phyloP scores from a whole-genome alignment of 2,113 vertebrate genomes.

The Zootoca vivipara region DNA sequence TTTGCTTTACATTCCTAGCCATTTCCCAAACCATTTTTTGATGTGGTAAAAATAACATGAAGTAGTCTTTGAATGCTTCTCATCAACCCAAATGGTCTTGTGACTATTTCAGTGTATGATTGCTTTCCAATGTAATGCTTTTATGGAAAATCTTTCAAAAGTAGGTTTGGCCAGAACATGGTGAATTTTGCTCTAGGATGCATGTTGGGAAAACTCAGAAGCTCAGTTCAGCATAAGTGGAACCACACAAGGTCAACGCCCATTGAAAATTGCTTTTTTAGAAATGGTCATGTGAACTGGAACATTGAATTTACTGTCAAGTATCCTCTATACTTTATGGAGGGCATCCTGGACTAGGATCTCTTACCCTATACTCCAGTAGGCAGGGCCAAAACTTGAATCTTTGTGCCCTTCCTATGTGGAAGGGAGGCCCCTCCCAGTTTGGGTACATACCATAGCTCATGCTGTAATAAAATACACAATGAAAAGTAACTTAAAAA shows the following conservation, averaged over 20 bases:
- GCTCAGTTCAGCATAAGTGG: neutral
- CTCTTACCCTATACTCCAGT: too few relatives aligned
- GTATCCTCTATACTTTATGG: too few relatives aligned
- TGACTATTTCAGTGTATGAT: neutral
- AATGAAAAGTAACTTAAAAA: too few relatives aligned
- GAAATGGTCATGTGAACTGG: too few relatives aligned
- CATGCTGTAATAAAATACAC: too few relatives aligned
- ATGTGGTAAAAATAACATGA: neutral
- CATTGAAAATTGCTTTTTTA: too few relatives aligned
- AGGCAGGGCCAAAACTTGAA: too few relatives aligned
- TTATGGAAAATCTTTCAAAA: neutral
- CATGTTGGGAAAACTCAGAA: neutral
- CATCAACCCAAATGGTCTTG: neutral
- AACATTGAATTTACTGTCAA: too few relatives aligned
- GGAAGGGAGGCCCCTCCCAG: too few relatives aligned
- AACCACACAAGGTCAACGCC: neutral
- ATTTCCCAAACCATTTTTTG: neutral
- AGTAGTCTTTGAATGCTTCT: neutral
- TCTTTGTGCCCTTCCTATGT: too few relatives aligned
- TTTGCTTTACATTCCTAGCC: neutral
- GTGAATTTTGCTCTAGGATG: neutral
- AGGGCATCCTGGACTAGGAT: too few relatives aligned
- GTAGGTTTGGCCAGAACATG: neutral
- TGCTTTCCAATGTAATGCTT: neutral
- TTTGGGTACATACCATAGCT: too few relatives aligned